A percentile compares a stretch with the other conserved stretches of the same genome.
These are phyloP conservation scores for Megaceryle maxima DNA, from an alignment of 2,113 vertebrate species.

Conservation along the genomic window DNA sequence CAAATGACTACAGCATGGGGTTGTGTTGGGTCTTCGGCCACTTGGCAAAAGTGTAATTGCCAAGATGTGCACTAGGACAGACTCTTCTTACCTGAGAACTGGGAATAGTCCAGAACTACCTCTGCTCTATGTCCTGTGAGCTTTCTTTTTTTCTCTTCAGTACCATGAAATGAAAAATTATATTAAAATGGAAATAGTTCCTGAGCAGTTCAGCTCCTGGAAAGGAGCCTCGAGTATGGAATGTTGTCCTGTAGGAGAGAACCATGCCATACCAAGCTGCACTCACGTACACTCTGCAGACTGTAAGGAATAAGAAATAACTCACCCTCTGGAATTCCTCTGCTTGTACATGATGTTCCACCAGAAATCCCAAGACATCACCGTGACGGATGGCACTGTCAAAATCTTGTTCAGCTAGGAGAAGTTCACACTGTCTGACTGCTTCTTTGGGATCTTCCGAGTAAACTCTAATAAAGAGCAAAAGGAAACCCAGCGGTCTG, in stretches of 20 bases:
- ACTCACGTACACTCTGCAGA: not conserved
- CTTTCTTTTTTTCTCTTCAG: not conserved
- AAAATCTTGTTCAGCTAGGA: slow-evolving; percentile 86
- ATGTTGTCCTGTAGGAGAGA: accelerated
- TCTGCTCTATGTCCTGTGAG: not conserved
- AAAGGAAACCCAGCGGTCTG: not conserved
- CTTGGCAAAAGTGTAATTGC: not conserved
- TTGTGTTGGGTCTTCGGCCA: not conserved
- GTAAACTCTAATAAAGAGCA: slow-evolving; percentile 75
- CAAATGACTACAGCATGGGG: not conserved
- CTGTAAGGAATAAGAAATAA: not conserved
- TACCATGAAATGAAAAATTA: not conserved
- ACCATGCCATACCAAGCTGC: accelerated
- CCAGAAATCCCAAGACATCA: slow-evolving; percentile 84
- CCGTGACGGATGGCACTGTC: slow-evolving; percentile 82
- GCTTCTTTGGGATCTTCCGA: slow-evolving; percentile 84
- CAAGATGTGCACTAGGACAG: not conserved
- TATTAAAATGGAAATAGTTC: not conserved
- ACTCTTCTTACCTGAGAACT: not conserved
- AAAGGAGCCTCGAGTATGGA: not conserved
- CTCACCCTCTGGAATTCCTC: slow-evolving; percentile 82
- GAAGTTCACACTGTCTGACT: slow-evolving; percentile 81
- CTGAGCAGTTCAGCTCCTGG: not conserved
- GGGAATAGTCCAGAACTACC: not conserved
- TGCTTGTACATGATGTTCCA: slow-evolving; percentile 83